Evolutionary conservation across 2,888 invertebrate genomes (phyloP).

Genomic region (Aphodius granarius): DNA sequence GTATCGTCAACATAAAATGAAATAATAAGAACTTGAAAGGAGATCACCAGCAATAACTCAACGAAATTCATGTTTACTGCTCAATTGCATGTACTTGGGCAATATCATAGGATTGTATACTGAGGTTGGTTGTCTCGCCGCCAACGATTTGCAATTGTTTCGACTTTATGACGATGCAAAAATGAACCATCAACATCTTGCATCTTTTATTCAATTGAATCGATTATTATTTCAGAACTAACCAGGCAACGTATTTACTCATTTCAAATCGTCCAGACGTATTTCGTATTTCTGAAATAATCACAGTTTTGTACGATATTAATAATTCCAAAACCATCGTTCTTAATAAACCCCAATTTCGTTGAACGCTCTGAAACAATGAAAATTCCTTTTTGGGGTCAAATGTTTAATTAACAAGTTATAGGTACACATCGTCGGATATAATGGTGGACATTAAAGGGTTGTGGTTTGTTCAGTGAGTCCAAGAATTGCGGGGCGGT

Average conservation of each 20-base stretch:
- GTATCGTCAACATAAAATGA: constrained; percentile 30
- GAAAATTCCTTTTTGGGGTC: constrained; percentile 1
- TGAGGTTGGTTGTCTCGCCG: constrained; percentile 14
- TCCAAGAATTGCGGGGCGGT: constrained; percentile 36
- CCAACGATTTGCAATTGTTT: constrained; percentile 5
- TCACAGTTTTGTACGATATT: not conserved
- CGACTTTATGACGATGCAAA: constrained; percentile 5
- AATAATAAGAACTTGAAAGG: constrained; percentile 42
- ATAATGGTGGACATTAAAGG: constrained; percentile 32
- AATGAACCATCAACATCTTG: not conserved
- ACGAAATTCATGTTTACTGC: constrained; percentile 47
- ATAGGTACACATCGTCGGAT: constrained; percentile 1
- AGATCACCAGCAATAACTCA: constrained; percentile 44
- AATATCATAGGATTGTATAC: constrained; percentile 41
- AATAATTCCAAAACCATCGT: not conserved
- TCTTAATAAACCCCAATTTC: not conserved
- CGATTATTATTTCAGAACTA: too few species aligned
- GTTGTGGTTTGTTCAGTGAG: constrained; percentile 28
- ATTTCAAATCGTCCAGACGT: too few species aligned
- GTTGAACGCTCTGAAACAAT: not conserved
- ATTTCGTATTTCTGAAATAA: too few species aligned
- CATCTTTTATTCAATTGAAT: not conserved
- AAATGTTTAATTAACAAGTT: constrained; percentile 20
- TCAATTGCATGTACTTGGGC: constrained; percentile 47
- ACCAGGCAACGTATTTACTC: too few species aligned